Conservation (phyloP, 1,140 invertebrate genomes). For the Camponotus pennsylvanicus region DNA sequence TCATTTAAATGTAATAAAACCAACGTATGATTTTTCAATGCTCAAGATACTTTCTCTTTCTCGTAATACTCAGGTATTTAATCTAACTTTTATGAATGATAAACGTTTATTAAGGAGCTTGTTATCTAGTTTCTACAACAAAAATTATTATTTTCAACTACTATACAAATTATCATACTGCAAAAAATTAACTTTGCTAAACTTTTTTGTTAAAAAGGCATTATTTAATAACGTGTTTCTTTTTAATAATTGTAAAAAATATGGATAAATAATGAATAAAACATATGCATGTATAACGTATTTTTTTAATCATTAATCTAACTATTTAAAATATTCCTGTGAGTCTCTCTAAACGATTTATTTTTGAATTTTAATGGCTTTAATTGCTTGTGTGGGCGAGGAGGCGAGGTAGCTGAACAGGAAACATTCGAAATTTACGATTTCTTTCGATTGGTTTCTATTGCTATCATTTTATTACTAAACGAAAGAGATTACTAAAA, state of each 20-base stretch:
- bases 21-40: conserved; percentile 1
- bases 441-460: conserved; percentile 31
- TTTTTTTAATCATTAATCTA: neutral
- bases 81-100: neutral
- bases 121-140: neutral
- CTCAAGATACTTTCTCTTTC: neutral
- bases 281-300: too few relatives aligned
- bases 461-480: neutral
- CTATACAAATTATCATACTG: neutral
- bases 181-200: neutral
- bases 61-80: neutral
- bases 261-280: neutral
- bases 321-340: neutral
- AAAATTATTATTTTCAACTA: neutral
- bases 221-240: too few relatives aligned
- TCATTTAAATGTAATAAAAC: conserved; percentile 36
- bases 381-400: neutral
- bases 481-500: neutral
- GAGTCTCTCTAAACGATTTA: neutral
- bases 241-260: neutral
- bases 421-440: conserved; percentile 3
- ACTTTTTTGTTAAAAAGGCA: neutral
- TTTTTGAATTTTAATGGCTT: neutral
- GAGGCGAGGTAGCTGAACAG: neutral
- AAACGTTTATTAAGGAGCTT: neutral